Percentiles rank a stretch among this genome's conserved stretches.
These are phyloP conservation scores for Lindbergichthys nudifrons DNA, from an alignment of 2,797 vertebrate species.

Conservation along the genomic window DNA sequence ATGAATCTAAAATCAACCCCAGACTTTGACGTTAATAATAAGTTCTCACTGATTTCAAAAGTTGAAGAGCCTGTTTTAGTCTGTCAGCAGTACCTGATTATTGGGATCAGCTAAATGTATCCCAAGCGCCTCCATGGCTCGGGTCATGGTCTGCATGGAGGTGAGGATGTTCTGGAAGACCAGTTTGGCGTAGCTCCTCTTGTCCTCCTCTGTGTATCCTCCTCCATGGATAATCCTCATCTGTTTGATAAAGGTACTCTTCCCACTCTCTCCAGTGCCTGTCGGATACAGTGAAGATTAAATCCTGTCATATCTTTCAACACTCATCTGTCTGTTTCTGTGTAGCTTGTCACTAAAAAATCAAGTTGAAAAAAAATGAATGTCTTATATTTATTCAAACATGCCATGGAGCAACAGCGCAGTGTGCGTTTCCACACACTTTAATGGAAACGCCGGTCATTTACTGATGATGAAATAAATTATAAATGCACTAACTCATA, in stretches of 20 bases:
- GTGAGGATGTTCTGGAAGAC: conserved; percentile 91
- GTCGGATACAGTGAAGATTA: neutral
- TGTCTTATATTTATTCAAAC: neutral
- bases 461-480: neutral
- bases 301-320: neutral
- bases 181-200: conserved; percentile 88
- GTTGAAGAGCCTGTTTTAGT: neutral
- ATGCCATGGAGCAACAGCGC: neutral
- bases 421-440: neutral
- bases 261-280: conserved; percentile 94
- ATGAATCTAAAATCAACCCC: neutral
- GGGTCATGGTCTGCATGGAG: conserved; percentile 89
- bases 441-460: neutral
- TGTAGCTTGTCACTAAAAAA: neutral
- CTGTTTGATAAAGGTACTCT: conserved; percentile 95
- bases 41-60: neutral
- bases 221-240: conserved; percentile 95
- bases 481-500: neutral
- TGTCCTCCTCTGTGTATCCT: conserved; percentile 91
- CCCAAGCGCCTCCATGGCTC: conserved; percentile 85
- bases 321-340: neutral
- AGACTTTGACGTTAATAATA: neutral
- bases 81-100: conserved; percentile 81
- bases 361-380: fast-evolving
- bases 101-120: conserved; percentile 81